phyloP scores from a whole-genome alignment of 2,113 vertebrate species.

The Hiodon tergisus region DNA sequence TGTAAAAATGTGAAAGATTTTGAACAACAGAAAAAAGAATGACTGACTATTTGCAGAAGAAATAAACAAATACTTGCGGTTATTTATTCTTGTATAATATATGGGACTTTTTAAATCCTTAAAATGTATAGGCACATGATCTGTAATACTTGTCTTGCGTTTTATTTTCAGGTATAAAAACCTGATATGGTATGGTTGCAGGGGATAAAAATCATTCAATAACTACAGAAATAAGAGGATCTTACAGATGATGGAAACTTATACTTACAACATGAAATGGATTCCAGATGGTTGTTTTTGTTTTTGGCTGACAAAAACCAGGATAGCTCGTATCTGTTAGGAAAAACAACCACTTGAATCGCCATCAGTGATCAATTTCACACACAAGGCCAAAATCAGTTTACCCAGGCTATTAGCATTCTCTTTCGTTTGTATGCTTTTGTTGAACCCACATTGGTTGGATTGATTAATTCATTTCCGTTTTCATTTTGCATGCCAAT shows the following conservation, averaged over 20 bases:
- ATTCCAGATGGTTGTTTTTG: background rate
- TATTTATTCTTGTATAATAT: no score
- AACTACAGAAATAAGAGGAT: background rate
- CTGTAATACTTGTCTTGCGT: no score
- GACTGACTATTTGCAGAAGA: no score
- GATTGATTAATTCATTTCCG: slow-evolving; percentile 6
- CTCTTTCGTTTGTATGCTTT: background rate
- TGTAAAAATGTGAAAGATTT: no score
- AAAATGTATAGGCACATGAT: no score
- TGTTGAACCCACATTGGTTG: background rate
- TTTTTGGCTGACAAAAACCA: background rate
- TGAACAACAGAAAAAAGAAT: no score
- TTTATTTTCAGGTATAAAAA: no score
- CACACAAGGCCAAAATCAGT: slow-evolving; percentile 2
- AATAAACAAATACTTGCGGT: no score
- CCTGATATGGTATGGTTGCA: no score
- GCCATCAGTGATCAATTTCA: background rate
- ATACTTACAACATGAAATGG: background rate
- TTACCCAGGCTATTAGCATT: slow-evolving; percentile 2
- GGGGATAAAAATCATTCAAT: no score
- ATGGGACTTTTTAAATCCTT: no score
- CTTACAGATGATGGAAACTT: background rate
- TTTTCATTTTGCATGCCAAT: background rate
- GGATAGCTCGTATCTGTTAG: no score
- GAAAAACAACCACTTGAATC: background rate